Percentiles rank a stretch among this genome's conserved stretches.
Evolutionary conservation across 2,888 invertebrate genomes (phyloP).

Genomic region (Cynaeus angustus): DNA sequence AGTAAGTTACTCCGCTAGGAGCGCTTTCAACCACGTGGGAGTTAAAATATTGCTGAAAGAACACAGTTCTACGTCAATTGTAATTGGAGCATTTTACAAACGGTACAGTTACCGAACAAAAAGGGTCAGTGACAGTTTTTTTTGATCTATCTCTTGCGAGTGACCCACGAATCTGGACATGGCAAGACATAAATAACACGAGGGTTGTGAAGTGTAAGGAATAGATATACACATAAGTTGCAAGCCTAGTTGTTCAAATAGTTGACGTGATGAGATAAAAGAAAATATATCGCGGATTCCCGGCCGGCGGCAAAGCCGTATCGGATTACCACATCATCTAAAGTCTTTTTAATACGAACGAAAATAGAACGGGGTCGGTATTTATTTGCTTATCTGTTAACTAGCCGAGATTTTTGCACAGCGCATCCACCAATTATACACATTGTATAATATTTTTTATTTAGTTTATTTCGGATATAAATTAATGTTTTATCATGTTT

Average conservation of each 20-base stretch:
- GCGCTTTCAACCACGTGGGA: constrained; percentile 67
- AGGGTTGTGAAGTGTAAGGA: constrained; percentile 17
- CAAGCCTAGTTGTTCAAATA: constrained; percentile 37
- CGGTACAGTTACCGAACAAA: constrained; percentile 15
- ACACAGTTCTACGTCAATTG: constrained; percentile 23
- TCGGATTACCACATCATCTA: constrained; percentile 41
- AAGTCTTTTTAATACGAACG: constrained; percentile 25
- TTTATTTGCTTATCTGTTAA: constrained; percentile 37
- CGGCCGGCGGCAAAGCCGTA: constrained; percentile 18
- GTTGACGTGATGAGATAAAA: constrained; percentile 41
- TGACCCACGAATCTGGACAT: constrained; percentile 19
- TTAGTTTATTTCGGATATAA: too few species aligned
- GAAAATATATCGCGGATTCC: constrained; percentile 40
- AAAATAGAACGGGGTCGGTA: constrained; percentile 29
- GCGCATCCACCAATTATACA: too few species aligned
- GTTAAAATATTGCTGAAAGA: constrained; percentile 71
- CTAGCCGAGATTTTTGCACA: background rate
- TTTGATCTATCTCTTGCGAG: constrained; percentile 10
- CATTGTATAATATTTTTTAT: too few species aligned
- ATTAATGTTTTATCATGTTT: too few species aligned
- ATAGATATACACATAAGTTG: constrained; percentile 36
- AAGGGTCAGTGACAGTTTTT: constrained; percentile 15
- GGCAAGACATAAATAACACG: constrained; percentile 32
- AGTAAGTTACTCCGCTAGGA: constrained; percentile 73
- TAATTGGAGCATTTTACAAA: constrained; percentile 3